Percentiles rank a stretch among this genome's conserved stretches.
Evolutionary conservation across 2,113 vertebrate species (phyloP).

Genomic region (Callithrix jacchus): DNA sequence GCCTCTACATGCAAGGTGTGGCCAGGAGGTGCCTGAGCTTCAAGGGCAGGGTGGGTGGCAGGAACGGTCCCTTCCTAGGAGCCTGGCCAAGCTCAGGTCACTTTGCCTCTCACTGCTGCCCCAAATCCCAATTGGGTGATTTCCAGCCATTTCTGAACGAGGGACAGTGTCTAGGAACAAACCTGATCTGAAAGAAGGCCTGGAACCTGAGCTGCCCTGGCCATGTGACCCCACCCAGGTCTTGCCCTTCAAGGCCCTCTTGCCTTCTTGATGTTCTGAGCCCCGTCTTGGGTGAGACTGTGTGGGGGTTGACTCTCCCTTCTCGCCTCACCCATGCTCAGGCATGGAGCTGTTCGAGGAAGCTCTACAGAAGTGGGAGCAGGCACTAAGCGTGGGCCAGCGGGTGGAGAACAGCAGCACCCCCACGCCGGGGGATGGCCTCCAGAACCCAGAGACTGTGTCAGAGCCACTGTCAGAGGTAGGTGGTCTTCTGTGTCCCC

Average conservation of each 20-base stretch:
- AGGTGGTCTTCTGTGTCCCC: background rate
- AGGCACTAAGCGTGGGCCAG: slow-evolving; percentile 93
- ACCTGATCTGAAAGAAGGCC: background rate
- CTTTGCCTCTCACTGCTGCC: background rate
- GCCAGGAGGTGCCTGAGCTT: fast-evolving
- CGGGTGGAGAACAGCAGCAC: slow-evolving; percentile 82
- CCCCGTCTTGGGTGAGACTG: fast-evolving
- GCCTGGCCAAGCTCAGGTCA: background rate
- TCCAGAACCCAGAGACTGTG: slow-evolving; percentile 72
- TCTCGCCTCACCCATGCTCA: slow-evolving; percentile 51
- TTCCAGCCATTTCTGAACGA: background rate
- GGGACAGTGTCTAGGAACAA: background rate
- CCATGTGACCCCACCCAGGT: fast-evolving
- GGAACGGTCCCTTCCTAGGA: background rate
- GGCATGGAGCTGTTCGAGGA: slow-evolving; percentile 99
- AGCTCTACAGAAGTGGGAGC: slow-evolving; percentile 97
- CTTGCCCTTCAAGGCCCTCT: background rate
- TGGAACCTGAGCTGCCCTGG: background rate
- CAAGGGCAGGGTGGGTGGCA: background rate
- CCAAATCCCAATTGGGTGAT: fast-evolving
- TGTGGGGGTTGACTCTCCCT: background rate
- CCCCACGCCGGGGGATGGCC: slow-evolving; percentile 74
- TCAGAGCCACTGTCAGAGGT: slow-evolving; percentile 84
- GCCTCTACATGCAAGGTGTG: slow-evolving; percentile 94
- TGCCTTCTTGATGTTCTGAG: too few relatives aligned